phyloP scores from a whole-genome alignment of 2,888 invertebrate species.

The Molorchus minor region DNA sequence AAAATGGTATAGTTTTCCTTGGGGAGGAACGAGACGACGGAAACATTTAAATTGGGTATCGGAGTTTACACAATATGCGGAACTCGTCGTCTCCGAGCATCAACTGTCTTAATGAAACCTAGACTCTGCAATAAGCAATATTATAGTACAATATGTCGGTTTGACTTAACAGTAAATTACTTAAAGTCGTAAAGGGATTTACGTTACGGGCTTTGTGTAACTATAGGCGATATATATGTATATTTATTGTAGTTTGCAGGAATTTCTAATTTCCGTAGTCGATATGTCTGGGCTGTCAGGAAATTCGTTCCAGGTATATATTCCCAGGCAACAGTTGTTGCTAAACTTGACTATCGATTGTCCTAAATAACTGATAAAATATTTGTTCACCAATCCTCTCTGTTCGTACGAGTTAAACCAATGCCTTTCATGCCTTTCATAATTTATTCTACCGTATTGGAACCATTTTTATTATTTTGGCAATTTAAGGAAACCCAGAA shows the following conservation, averaged over 20 bases:
- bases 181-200: constrained; percentile 26
- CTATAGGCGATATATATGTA: constrained; percentile 5
- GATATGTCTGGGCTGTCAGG: neutral
- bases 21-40: constrained; percentile 17
- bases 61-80: constrained; percentile 32
- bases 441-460: no score
- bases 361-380: no score
- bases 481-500: no score
- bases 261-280: neutral
- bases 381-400: no score
- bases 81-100: constrained; percentile 28
- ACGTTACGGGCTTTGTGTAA: neutral
- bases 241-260: constrained; percentile 7
- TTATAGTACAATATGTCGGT: constrained; percentile 23
- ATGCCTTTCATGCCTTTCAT: no score
- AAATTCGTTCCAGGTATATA: neutral
- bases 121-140: constrained; percentile 29
- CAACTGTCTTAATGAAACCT: constrained; percentile 37
- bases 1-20: constrained; percentile 3
- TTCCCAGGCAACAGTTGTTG: neutral
- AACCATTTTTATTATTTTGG: no score
- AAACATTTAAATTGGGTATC: constrained; percentile 30
- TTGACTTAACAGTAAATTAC: constrained; percentile 29
- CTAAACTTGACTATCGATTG: no score
- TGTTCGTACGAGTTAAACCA: no score